Evolutionary conservation across 2,113 vertebrate genomes (phyloP), one percentile per base, ranked within the genome.

Genomic region (Python bivittatus): DNA sequence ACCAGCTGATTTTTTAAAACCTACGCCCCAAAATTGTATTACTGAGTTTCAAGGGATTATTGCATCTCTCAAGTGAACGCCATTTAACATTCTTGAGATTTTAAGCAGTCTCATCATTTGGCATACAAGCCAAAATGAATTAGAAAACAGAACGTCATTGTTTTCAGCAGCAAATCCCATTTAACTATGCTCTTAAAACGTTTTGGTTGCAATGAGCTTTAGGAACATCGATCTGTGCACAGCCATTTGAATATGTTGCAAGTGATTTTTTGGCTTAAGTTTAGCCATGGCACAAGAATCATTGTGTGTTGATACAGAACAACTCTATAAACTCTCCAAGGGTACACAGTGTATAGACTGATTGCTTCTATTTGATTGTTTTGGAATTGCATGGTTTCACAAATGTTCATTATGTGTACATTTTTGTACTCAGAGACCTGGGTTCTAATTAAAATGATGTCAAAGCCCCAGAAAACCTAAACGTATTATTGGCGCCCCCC

Each of bases 321-420:
- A 56, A 84, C 29, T 60, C 1, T 17, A n/a, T 0, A 83, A 13
- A 5, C 0, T 52, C 53, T 29, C 64, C 29, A 90, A 88, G 91
- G 38, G 10, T 60, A 92, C 42, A 58, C 92, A 86, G 86, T 4
- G n/a, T 79, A 38, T 0, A 44, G 1, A n/a, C n/a, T 1, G 15
- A 2, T 93, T 57, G 10, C 3, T 89, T 25, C 0, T 86, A 17
- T 17, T 94, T 91, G 22, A 48, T 4, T 88, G 89, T 22, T n/a
- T 12, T n/a, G 7, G 2, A 17, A 9, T 0, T 0, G 6, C 56
- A 56, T 3, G 27, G 0, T 88, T 9, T 38, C 0, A 23, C 85
- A n/a, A 87, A 22, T 53, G 88, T 54, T 3, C 56, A 60, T 86
- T 13, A 1, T 54, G 88, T 89, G 0, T 52, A 6, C 83, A 2